Evolutionary conservation across 2,797 vertebrate genomes (phyloP).

Genomic region (Poliocrania exsul): DNA sequence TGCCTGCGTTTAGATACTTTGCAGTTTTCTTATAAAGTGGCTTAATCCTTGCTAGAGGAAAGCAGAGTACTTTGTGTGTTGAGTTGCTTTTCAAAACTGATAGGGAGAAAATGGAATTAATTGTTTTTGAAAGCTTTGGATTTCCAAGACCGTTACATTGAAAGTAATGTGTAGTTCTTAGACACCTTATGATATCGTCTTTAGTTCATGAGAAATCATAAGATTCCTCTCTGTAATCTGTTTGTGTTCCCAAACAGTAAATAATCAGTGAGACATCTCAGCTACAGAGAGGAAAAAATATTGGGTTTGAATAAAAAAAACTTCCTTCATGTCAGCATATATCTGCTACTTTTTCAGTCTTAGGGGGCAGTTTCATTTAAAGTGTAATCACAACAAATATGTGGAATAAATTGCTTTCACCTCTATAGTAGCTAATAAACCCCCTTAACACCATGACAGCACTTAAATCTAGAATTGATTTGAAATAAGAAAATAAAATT

Average conservation of each 20-base stretch:
- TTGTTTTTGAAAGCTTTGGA: background rate
- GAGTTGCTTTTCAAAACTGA: background rate
- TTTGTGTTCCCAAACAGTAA: background rate
- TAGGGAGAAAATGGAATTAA: background rate
- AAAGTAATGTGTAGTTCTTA: background rate
- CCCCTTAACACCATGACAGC: background rate
- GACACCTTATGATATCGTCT: background rate
- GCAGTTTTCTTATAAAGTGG: background rate
- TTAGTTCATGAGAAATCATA: background rate
- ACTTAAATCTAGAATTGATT: conserved; percentile 1
- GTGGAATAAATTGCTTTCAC: conserved; percentile 30
- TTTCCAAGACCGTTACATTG: background rate
- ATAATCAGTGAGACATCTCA: background rate
- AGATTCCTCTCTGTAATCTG: background rate
- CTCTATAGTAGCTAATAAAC: background rate
- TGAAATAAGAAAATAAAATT: conserved; percentile 4
- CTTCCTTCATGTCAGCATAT: background rate
- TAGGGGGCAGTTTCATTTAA: background rate
- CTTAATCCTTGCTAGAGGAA: background rate
- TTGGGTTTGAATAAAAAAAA: background rate
- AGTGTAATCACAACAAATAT: background rate
- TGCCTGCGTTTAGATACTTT: background rate
- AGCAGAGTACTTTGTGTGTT: background rate
- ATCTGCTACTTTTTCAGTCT: background rate
- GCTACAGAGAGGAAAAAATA: background rate